A percentile compares a stretch with the other conserved stretches of the same genome.
Evolutionary conservation across 2,113 vertebrate genomes (phyloP).

Genomic region (Labrus mixtus): DNA sequence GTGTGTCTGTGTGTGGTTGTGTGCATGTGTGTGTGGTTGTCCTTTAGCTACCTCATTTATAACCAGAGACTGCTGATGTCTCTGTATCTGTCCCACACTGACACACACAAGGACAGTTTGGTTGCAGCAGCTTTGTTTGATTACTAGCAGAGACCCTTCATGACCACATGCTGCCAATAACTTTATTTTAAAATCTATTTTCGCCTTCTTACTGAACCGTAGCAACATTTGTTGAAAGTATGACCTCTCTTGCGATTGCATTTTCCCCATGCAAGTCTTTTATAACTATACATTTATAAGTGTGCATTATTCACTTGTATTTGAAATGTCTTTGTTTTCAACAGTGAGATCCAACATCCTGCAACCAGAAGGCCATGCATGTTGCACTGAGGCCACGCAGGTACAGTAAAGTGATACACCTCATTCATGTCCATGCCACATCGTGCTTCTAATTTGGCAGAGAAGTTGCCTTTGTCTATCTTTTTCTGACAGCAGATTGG

Average conservation of each 20-base stretch:
- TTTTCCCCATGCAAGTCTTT: neutral
- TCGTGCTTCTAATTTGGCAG: neutral
- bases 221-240: slow-evolving; percentile 13
- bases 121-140: neutral
- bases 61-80: slow-evolving; percentile 22
- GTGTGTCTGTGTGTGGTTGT: slow-evolving; percentile 43
- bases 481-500: neutral
- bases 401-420: slow-evolving; percentile 56
- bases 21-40: slow-evolving; percentile 28
- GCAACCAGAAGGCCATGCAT: slow-evolving; percentile 65
- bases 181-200: slow-evolving; percentile 19
- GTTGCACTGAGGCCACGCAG: slow-evolving; percentile 75
- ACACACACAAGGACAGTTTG: slow-evolving; percentile 23
- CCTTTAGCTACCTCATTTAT: slow-evolving; percentile 7
- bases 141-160: neutral
- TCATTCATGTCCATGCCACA: no score
- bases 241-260: neutral
- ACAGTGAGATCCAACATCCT: slow-evolving; percentile 57
- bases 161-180: neutral
- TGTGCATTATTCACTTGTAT: neutral
- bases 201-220: slow-evolving; percentile 1
- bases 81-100: slow-evolving; percentile 32
- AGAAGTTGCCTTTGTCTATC: neutral
- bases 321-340: slow-evolving; percentile 36
- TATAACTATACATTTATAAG: neutral